phyloP scores from a whole-genome alignment of 2,888 invertebrate species.

The Drosophila merina region DNA sequence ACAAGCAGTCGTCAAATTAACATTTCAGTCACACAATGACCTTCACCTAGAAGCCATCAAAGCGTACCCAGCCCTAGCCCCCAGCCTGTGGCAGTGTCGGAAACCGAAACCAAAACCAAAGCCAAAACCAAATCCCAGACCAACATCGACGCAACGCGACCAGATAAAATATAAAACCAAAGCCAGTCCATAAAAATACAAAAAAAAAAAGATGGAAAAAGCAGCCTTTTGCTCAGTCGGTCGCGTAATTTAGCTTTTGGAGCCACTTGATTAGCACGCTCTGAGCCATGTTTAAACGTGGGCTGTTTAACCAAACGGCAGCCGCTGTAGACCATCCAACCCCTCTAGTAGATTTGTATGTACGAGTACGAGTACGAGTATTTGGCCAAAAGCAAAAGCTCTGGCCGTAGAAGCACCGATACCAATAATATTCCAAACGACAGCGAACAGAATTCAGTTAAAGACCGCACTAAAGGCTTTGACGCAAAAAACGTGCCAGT shows the following conservation, averaged over 20 bases:
- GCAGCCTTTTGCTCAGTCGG: slow-evolving; percentile 62
- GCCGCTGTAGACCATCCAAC: slow-evolving; percentile 33
- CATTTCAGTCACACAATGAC: slow-evolving; percentile 75
- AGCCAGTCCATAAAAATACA: slow-evolving; percentile 45
- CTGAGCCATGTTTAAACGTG: slow-evolving; percentile 75
- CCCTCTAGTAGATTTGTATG: background rate
- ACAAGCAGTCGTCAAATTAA: slow-evolving; percentile 59
- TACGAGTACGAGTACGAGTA: too few relatives aligned
- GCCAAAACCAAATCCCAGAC: slow-evolving; percentile 40
- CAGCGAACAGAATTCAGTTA: slow-evolving; percentile 52
- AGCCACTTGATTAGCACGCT: slow-evolving; percentile 76
- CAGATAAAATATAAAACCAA: slow-evolving; percentile 42
- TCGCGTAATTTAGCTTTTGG: slow-evolving; percentile 70
- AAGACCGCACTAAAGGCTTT: slow-evolving; percentile 66
- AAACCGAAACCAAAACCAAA: slow-evolving; percentile 43
- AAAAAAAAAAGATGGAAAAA: slow-evolving; percentile 37
- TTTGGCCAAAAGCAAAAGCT: background rate
- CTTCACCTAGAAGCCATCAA: slow-evolving; percentile 78
- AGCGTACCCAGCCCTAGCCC: slow-evolving; percentile 55
- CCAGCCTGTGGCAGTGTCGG: slow-evolving; percentile 34
- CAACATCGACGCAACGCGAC: slow-evolving; percentile 43
- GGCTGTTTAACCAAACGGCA: slow-evolving; percentile 70
- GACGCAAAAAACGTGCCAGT: slow-evolving; percentile 63
- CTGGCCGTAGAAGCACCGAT: slow-evolving; percentile 18
- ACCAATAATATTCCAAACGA: slow-evolving; percentile 29